These are phyloP conservation scores for Gambusia affinis DNA, from an alignment of 2,113 vertebrate species.

Conservation along the genomic window DNA sequence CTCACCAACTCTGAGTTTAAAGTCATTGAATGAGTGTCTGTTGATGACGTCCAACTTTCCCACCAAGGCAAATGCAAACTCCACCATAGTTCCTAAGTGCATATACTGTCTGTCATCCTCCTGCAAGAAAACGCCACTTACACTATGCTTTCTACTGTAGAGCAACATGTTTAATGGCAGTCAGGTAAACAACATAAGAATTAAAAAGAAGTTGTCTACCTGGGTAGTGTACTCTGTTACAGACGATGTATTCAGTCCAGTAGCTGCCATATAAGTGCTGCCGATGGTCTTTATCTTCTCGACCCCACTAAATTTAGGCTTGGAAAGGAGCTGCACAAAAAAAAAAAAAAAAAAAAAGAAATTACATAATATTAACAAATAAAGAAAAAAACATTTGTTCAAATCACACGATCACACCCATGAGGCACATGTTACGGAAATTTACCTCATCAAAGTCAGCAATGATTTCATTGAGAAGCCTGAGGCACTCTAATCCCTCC, in stretches of 20 bases:
- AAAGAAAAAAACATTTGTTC: not conserved
- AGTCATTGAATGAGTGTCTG: constrained; percentile 98
- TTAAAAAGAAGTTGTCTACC: constrained; percentile 70
- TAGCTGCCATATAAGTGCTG: constrained; percentile 98
- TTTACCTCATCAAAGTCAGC: constrained; percentile 97
- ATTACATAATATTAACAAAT: not conserved
- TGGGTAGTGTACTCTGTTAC: constrained; percentile 88
- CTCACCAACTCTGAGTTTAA: constrained; percentile 95
- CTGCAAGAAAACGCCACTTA: constrained; percentile 68
- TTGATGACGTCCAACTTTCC: constrained; percentile 97
- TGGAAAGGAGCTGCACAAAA: constrained; percentile 86
- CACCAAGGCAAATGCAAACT: constrained; percentile 96
- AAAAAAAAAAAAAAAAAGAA: constrained; percentile 5
- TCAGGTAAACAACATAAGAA: not conserved
- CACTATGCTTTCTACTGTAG: not conserved
- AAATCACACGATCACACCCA: not conserved
- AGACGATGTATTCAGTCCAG: constrained; percentile 89
- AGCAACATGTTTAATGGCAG: not conserved
- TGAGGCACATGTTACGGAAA: not conserved
- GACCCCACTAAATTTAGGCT: constrained; percentile 98
- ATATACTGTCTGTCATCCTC: constrained; percentile 95
- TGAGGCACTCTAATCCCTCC: constrained; percentile 94
- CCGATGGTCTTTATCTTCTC: constrained; percentile 99
- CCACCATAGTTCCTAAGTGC: constrained; percentile 98
- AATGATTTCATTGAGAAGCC: constrained; percentile 96